Base-by-base conservation (phyloP, 53 echinoderm and acorn worm species). In the Glandiceps talaboti region DNA sequence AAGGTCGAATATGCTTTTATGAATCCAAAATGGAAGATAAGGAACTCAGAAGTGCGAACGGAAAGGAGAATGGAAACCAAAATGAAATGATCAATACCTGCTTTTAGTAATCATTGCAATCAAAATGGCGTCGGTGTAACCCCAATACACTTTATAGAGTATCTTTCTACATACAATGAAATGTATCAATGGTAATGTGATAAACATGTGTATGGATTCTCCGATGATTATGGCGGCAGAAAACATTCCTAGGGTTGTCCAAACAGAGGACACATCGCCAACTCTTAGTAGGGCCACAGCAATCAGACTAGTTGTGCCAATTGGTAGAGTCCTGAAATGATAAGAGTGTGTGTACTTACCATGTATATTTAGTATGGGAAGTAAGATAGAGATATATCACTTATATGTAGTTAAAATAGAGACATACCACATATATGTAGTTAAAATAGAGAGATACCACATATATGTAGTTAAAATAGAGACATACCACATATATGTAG, bases 91-190 rank as follows among this genome's bases (percentile, higher is more conserved):
- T n/a, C n/a, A n/a, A n/a, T 45, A 45, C 64, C 64, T 45, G 64
- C 64, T 45, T 20, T 45, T 45, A 12, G 64, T 45, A 20, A 45
- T 45, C 64, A 45, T 45, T 6, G 64, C 64, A 45, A 45, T 45
- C 64, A 45, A 45, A 45, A 45, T 45, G 64, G 64, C 64, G 64
- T 45, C 64, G 64, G 64, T 45, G 64, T 45, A 45, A 45, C 64
- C 64, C 64, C 64, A 45, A 20, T 45, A 45, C 6, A 45, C 64
- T 20, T 45, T 45, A 45, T 45, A 45, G 20, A 45, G 64, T 6
- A 45, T 20, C 20, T 20, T 45, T 20, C 64, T 45, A 45, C 6
- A 6, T 20, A 45, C 64, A 12, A 45, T 45, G 64, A 45, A 45
- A 45, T 45, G 64, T 45, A 45, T 45, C 6, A 45, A 20, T 45